phyloP scores from a whole-genome alignment of 2,888 invertebrate species.

The Xanthia icteritia region DNA sequence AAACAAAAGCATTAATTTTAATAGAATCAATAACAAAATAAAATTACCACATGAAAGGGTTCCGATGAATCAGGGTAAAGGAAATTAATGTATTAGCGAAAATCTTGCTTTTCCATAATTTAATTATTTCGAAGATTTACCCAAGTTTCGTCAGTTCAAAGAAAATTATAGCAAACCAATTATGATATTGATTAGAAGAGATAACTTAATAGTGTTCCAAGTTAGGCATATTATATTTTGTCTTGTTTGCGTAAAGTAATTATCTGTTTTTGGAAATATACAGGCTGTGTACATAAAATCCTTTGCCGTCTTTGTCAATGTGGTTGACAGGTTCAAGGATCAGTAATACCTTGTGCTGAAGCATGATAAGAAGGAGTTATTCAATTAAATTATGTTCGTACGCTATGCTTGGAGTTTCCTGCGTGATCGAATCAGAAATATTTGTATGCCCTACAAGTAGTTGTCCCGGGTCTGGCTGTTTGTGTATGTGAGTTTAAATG shows the following conservation, averaged over 20 bases:
- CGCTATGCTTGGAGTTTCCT: no score
- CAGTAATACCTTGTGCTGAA: no score
- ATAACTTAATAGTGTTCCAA: slow-evolving; percentile 66
- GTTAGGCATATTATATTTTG: slow-evolving; percentile 38
- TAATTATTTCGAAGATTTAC: slow-evolving; percentile 68
- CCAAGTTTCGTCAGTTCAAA: slow-evolving; percentile 72
- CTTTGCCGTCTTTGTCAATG: background rate
- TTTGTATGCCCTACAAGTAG: no score
- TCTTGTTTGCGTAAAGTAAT: slow-evolving; percentile 30
- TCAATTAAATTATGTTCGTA: no score
- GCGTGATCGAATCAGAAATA: no score
- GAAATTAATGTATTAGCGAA: slow-evolving; percentile 70
- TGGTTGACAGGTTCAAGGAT: no score
- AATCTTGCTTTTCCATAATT: slow-evolving; percentile 63
- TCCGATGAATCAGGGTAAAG: slow-evolving; percentile 37
- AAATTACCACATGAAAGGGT: slow-evolving; percentile 36
- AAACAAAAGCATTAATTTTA: slow-evolving; percentile 15
- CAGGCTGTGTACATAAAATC: slow-evolving; percentile 3
- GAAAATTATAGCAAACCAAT: slow-evolving; percentile 73
- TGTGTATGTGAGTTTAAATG: no score
- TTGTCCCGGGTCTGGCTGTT: no score
- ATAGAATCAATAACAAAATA: slow-evolving; percentile 30
- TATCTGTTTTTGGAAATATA: slow-evolving; percentile 20
- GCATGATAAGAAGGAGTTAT: no score
- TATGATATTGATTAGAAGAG: slow-evolving; percentile 71